Percentiles rank a stretch among this genome's conserved stretches.
These are phyloP conservation scores for Drosophila incognita DNA, from an alignment of 2,888 invertebrate genomes.

Conservation along the genomic window DNA sequence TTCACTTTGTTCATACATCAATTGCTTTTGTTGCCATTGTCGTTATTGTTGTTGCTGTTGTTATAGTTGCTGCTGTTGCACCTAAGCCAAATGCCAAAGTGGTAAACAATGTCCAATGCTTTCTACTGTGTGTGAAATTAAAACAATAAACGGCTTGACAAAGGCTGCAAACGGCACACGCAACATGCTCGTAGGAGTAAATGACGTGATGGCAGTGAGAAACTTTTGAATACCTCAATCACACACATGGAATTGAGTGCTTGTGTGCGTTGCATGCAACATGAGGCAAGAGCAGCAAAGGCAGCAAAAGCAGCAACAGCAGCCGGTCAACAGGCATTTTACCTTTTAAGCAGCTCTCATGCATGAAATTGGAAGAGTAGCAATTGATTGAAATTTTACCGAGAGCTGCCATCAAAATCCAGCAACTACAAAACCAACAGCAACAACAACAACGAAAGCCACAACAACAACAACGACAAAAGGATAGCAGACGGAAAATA, in stretches of 20 bases:
- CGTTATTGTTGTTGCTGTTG: conserved; percentile 2
- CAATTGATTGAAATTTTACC: conserved; percentile 80
- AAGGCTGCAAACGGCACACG: conserved; percentile 41
- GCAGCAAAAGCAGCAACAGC: conserved; percentile 1
- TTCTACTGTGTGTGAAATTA: conserved; percentile 67
- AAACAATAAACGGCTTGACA: conserved; percentile 71
- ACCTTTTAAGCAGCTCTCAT: conserved; percentile 80
- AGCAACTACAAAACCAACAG: conserved; percentile 33
- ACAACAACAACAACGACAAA: conserved; percentile 17
- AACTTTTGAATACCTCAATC: conserved; percentile 74
- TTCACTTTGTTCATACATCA: conserved; percentile 50
- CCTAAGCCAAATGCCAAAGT: conserved; percentile 71
- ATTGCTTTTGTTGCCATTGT: conserved; percentile 29
- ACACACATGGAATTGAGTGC: not conserved
- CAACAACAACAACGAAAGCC: conserved; percentile 26
- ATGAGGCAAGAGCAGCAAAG: conserved; percentile 35
- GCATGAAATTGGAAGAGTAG: conserved; percentile 80
- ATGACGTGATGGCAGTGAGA: conserved; percentile 48
- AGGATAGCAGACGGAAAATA: conserved; percentile 45
- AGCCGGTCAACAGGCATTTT: conserved; percentile 75
- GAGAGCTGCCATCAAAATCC: conserved; percentile 61
- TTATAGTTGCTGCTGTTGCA: conserved; percentile 20
- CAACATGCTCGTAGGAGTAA: conserved; percentile 1
- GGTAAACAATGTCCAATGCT: conserved; percentile 75
- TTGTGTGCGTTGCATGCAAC: conserved; percentile 40